phyloP scores from a whole-genome alignment of 1,140 invertebrate species.

The Drosophila fuyamai region DNA sequence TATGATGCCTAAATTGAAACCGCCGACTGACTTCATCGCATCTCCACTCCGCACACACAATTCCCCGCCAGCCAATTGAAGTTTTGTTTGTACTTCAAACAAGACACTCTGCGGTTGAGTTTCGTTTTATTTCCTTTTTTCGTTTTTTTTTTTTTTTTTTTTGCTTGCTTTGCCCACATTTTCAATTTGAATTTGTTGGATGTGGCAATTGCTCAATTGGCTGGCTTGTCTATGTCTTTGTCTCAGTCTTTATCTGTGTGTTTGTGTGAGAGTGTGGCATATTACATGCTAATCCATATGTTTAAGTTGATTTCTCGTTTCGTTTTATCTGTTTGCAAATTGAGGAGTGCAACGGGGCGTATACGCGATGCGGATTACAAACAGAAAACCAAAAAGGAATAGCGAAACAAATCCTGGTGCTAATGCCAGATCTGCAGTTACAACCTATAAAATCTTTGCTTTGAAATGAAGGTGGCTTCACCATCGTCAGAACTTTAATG shows the following conservation, averaged over 20 bases:
- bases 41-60: not conserved
- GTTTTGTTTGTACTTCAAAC: slow-evolving; percentile 71
- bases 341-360: slow-evolving; percentile 53
- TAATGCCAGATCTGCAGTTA: too few relatives aligned
- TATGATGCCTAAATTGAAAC: slow-evolving; percentile 73
- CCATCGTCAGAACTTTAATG: too few relatives aligned
- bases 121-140: slow-evolving; percentile 24
- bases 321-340: slow-evolving; percentile 27
- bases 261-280: slow-evolving; percentile 48
- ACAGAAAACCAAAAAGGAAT: not conserved
- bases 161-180: slow-evolving; percentile 70
- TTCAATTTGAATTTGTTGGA: slow-evolving; percentile 83
- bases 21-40: slow-evolving; percentile 17
- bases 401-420: not conserved
- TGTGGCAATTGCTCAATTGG: slow-evolving; percentile 82
- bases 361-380: slow-evolving; percentile 40
- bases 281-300: slow-evolving; percentile 77
- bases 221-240: slow-evolving; percentile 53
- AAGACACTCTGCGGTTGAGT: slow-evolving; percentile 67
- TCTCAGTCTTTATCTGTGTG: slow-evolving; percentile 25
- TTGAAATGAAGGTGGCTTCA: too few relatives aligned
- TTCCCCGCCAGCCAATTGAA: slow-evolving; percentile 66
- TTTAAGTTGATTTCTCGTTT: slow-evolving; percentile 55
- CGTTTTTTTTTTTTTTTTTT: slow-evolving; percentile 21
- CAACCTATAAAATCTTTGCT: too few relatives aligned